phyloP scores from a whole-genome alignment of 2,797 vertebrate species.

The Lepus oiostolus region DNA sequence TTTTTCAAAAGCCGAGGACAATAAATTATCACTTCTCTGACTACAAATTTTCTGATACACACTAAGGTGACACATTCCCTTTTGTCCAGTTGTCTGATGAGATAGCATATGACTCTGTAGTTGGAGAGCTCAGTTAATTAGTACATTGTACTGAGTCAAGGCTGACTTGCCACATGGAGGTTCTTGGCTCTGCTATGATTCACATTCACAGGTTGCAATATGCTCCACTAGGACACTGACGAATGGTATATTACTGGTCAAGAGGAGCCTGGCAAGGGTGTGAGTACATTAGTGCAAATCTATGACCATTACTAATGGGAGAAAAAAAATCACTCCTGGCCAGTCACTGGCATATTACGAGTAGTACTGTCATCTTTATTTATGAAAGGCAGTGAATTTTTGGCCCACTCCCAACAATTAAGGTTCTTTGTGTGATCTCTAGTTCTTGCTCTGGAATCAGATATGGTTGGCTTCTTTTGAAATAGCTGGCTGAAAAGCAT shows the following conservation, averaged over 20 bases:
- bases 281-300: not conserved
- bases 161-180: not conserved
- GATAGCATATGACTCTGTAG: not conserved
- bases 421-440: not conserved
- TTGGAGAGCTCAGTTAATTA: slow-evolving; percentile 42
- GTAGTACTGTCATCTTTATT: not conserved
- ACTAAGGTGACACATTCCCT: not conserved
- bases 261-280: not conserved
- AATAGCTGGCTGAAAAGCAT: not conserved
- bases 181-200: slow-evolving; percentile 68
- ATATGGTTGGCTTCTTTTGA: slow-evolving; percentile 2
- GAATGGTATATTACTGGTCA: slow-evolving; percentile 37
- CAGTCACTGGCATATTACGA: not conserved
- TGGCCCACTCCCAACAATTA: not conserved
- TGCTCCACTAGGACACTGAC: not conserved
- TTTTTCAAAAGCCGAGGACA: slow-evolving; percentile 6
- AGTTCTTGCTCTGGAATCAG: not conserved
- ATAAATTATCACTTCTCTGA: not conserved
- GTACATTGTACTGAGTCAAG: slow-evolving; percentile 25
- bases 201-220: not conserved
- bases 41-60: not conserved
- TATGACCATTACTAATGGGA: not conserved
- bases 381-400: not conserved
- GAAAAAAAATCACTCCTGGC: not conserved
- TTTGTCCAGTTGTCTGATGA: slow-evolving; percentile 59